Conservation (phyloP, 1,140 invertebrate species). For the Apis laboriosa region DNA sequence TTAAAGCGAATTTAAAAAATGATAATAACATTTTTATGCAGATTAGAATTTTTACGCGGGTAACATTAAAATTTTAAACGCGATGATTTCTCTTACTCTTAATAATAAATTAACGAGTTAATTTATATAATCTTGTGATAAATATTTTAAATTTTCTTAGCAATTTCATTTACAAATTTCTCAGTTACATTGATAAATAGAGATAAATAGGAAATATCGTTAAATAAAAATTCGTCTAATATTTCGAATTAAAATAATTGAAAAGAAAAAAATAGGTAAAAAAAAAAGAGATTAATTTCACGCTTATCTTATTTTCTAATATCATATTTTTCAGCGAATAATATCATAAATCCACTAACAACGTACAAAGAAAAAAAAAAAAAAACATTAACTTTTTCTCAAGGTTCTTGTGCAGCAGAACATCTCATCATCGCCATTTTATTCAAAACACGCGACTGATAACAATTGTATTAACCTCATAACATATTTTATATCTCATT, state of each 20-base stretch:
- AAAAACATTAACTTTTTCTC: neutral
- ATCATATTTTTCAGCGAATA: neutral
- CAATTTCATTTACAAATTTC: too few relatives aligned
- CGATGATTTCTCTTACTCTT: neutral
- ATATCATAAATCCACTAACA: neutral
- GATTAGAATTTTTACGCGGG: neutral
- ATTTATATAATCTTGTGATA: too few relatives aligned
- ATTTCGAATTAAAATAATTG: neutral
- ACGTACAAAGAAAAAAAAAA: neutral
- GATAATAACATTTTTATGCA: constrained; percentile 14
- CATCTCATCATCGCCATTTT: neutral
- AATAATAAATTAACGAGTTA: neutral
- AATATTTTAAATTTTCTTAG: too few relatives aligned
- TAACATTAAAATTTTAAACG: neutral
- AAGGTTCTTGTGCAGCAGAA: constrained; percentile 25
- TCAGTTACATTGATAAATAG: neutral
- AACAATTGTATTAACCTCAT: constrained; percentile 25
- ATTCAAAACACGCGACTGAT: neutral
- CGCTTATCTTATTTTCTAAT: neutral
- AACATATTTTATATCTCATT: constrained; percentile 17
- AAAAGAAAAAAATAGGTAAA: neutral
- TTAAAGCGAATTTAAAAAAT: neutral
- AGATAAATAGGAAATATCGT: neutral
- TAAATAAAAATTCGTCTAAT: neutral
- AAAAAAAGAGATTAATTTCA: neutral